Evolutionary conservation across 2,113 vertebrate species (phyloP).

Genomic region (Mellivora capensis): DNA sequence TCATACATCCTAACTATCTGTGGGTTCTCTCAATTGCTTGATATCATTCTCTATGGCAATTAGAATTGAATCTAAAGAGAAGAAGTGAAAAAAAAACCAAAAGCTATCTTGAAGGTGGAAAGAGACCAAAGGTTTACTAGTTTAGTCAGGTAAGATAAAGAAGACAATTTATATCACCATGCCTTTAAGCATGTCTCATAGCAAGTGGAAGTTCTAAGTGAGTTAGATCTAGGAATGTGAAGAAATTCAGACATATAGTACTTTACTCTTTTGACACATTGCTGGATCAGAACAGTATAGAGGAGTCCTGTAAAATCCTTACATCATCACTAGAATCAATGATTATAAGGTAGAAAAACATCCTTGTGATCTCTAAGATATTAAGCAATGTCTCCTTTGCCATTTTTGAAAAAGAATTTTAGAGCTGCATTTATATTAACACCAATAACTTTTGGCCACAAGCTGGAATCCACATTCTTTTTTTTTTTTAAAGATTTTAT

Average conservation of each 20-base stretch:
- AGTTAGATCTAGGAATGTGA: background rate
- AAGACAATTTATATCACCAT: background rate
- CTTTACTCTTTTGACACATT: constrained; percentile 10
- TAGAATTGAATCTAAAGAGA: background rate
- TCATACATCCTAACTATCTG: background rate
- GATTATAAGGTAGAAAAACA: background rate
- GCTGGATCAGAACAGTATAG: background rate
- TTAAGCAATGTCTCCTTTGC: background rate
- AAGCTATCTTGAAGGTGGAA: background rate
- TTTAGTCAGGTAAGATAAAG: background rate
- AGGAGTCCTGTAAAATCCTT: background rate
- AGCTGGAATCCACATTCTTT: background rate
- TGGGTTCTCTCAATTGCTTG: background rate
- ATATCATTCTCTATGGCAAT: background rate
- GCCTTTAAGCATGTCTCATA: background rate
- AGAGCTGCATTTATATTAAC: background rate
- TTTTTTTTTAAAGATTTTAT: no score
- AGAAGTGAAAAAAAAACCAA: background rate
- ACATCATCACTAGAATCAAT: background rate
- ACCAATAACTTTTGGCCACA: background rate
- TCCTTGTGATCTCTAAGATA: background rate
- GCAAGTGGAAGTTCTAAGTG: background rate
- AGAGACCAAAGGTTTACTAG: background rate
- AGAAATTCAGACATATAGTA: background rate
- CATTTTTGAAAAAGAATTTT: constrained; percentile 30